phyloP scores from a whole-genome alignment of 2,113 vertebrate genomes.

The Stigmatopora argus region DNA sequence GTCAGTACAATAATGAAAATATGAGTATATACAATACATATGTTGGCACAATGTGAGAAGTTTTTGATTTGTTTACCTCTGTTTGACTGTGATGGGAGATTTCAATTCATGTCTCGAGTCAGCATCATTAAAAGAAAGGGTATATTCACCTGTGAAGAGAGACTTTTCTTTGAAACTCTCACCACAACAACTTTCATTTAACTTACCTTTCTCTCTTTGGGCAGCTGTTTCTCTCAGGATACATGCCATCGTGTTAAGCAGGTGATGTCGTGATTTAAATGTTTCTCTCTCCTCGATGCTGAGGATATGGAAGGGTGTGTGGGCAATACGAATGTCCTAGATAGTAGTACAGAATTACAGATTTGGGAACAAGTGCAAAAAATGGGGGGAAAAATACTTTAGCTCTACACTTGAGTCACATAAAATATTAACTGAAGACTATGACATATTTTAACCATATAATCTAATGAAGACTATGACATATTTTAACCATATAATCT shows the following conservation, averaged over 20 bases:
- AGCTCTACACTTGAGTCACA: neutral
- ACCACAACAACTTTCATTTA: neutral
- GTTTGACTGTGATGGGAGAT: neutral
- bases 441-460: too few relatives aligned
- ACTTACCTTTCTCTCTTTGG: conserved; percentile 39
- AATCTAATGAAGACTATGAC: too few relatives aligned
- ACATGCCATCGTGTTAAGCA: conserved; percentile 69
- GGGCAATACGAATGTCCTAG: conserved; percentile 71
- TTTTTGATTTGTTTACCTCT: neutral
- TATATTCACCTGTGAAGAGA: neutral
- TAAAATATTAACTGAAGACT: neutral
- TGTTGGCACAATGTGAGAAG: neutral
- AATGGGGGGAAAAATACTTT: neutral
- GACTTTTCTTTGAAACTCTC: neutral
- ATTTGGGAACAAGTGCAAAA: neutral
- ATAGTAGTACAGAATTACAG: neutral
- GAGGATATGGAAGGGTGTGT: conserved; percentile 71
- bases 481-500: too few relatives aligned
- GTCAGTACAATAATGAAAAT: neutral
- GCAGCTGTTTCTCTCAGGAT: conserved; percentile 51
- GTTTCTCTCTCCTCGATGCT: conserved; percentile 60
- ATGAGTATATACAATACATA: neutral
- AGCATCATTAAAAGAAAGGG: neutral
- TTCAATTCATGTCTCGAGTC: neutral
- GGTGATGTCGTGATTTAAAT: conserved; percentile 50